A percentile compares a stretch with the other conserved stretches of the same genome.
phyloP scores from a whole-genome alignment of 2,797 vertebrate genomes.

The Acanthiza pusilla region DNA sequence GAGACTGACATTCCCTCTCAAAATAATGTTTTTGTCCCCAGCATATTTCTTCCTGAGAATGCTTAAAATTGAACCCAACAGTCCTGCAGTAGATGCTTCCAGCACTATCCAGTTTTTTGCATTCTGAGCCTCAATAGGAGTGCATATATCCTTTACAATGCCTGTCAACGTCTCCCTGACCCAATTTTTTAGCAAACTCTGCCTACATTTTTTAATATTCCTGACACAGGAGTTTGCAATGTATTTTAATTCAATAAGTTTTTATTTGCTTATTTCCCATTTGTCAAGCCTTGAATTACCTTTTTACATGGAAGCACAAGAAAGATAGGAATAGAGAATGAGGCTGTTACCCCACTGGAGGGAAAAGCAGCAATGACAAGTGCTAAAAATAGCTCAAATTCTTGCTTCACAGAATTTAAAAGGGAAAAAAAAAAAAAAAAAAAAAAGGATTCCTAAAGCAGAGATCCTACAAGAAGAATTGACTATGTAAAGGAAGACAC shows the following conservation, averaged over 20 bases:
- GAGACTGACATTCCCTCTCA: not conserved
- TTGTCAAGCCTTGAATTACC: not conserved
- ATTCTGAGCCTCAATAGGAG: not conserved
- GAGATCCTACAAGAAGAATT: not conserved
- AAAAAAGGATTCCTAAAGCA: not conserved
- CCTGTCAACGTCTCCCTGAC: fast-evolving
- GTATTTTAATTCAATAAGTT: not conserved
- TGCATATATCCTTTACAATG: not conserved
- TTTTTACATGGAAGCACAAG: not conserved
- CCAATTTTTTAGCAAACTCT: not conserved
- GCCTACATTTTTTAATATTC: not conserved
- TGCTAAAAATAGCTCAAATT: not conserved
- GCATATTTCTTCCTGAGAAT: not conserved
- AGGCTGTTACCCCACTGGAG: not conserved
- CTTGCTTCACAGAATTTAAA: not conserved
- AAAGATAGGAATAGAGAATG: not conserved
- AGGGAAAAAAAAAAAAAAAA: not conserved
- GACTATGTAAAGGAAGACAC: not conserved
- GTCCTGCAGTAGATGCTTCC: not conserved
- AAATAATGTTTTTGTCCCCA: not conserved
- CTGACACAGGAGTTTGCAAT: fast-evolving
- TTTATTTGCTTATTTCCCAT: not conserved
- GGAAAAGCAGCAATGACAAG: not conserved
- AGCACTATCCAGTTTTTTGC: not conserved
- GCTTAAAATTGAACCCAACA: not conserved